Percentiles rank a stretch among this genome's conserved stretches.
phyloP scores from a whole-genome alignment of 2,113 vertebrate species.

The Fregetta grallaria region DNA sequence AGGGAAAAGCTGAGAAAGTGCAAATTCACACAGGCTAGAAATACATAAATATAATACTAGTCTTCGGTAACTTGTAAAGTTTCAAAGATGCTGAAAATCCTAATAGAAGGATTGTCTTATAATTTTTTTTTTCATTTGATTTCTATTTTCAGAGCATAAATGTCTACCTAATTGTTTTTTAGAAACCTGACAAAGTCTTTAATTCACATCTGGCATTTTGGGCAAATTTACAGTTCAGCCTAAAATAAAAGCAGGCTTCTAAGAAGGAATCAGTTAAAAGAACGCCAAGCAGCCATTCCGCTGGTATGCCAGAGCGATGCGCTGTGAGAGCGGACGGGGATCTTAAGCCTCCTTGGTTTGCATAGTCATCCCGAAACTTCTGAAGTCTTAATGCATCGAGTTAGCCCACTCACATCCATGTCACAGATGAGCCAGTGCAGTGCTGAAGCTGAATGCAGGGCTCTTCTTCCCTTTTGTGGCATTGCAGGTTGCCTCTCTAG shows the following conservation, averaged over 20 bases:
- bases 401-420: fast-evolving
- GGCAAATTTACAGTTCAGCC: neutral
- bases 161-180: neutral
- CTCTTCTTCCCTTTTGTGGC: neutral
- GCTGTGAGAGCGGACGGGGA: neutral
- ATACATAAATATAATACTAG: no score
- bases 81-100: neutral
- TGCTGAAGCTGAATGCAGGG: neutral
- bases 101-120: neutral
- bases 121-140: neutral
- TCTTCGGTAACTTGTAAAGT: neutral
- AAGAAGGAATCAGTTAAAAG: neutral
- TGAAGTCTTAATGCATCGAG: neutral
- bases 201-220: neutral
- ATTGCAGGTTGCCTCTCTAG: neutral
- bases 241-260: neutral
- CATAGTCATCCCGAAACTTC: neutral
- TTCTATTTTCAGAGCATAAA: neutral
- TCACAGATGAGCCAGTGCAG: neutral
- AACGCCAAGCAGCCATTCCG: fast-evolving
- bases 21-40: neutral
- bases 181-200: neutral
- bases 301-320: neutral
- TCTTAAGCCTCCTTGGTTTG: neutral
- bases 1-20: neutral